Percentiles rank a stretch among this genome's conserved stretches.
Conservation (phyloP, 2,113 vertebrate genomes). For the Myrmecophaga tridactyla region DNA sequence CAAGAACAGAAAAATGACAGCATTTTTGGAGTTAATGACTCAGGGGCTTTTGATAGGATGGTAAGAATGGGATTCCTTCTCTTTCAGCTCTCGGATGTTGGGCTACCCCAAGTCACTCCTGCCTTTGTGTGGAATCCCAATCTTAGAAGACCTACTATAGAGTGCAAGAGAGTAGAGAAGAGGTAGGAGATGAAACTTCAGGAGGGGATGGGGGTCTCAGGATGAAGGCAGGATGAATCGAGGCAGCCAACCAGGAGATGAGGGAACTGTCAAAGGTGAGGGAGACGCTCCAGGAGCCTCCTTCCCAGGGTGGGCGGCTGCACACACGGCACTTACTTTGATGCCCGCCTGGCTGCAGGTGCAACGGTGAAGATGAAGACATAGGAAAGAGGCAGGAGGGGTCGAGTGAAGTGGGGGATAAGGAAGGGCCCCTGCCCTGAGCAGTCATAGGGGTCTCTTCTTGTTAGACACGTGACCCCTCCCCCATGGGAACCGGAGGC, state of each 20-base stretch:
- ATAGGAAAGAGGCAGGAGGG: background rate
- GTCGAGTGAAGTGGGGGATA: fast-evolving
- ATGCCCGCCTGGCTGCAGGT: background rate
- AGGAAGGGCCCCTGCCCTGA: background rate
- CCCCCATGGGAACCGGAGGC: background rate
- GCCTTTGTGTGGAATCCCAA: background rate
- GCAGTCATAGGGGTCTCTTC: background rate
- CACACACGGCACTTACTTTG: background rate
- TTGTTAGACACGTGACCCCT: background rate
- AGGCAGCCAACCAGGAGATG: background rate
- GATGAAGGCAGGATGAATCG: too few relatives aligned
- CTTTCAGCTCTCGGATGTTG: background rate
- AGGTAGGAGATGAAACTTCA: background rate
- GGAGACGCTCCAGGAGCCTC: fast-evolving
- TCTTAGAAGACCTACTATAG: background rate
- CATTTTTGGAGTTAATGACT: background rate
- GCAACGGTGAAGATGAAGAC: background rate
- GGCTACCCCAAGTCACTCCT: background rate
- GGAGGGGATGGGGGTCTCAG: background rate
- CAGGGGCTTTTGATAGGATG: background rate
- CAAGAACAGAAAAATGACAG: background rate
- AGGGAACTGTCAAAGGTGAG: background rate
- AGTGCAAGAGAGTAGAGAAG: background rate
- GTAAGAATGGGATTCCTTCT: background rate
- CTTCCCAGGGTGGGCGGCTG: background rate